A percentile compares a stretch with the other conserved stretches of the same genome.
Evolutionary conservation across 2,113 vertebrate genomes (phyloP).

Genomic region (Microtus ochrogaster): DNA sequence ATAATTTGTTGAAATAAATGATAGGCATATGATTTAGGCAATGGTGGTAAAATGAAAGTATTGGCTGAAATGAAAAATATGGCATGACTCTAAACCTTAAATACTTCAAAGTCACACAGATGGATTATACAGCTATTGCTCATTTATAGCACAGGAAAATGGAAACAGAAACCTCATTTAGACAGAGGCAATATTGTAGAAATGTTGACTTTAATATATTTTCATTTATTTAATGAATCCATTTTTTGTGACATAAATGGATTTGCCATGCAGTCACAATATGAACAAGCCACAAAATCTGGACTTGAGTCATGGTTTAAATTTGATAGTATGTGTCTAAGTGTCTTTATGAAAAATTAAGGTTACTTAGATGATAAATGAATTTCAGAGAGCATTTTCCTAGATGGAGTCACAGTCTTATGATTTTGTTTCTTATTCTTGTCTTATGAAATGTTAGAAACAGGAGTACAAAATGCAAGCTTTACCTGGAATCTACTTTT

Average conservation of each 20-base stretch:
- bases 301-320: not conserved
- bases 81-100: slow-evolving; percentile 5
- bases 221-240: slow-evolving; percentile 42
- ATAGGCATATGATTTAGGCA: slow-evolving; percentile 12
- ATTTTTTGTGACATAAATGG: slow-evolving; percentile 24
- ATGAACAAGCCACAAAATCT: slow-evolving; percentile 48
- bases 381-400: slow-evolving; percentile 33
- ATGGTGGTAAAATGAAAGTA: slow-evolving; percentile 19
- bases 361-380: slow-evolving; percentile 34
- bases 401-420: not conserved
- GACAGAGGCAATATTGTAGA: not conserved
- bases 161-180: not conserved
- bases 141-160: not conserved
- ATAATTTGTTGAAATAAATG: not conserved
- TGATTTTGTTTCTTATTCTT: not conserved
- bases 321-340: slow-evolving; percentile 40
- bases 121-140: not conserved
- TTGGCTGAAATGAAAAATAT: slow-evolving; percentile 1
- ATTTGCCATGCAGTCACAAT: slow-evolving; percentile 15
- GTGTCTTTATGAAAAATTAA: slow-evolving; percentile 24
- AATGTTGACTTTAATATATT: not conserved
- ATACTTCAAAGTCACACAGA: slow-evolving; percentile 37
- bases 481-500: not conserved
- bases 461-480: not conserved
- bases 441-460: not conserved